Evolutionary conservation across 92 coral and sea anemone species (phyloP).

Genomic region (Heteractis magnifica): DNA sequence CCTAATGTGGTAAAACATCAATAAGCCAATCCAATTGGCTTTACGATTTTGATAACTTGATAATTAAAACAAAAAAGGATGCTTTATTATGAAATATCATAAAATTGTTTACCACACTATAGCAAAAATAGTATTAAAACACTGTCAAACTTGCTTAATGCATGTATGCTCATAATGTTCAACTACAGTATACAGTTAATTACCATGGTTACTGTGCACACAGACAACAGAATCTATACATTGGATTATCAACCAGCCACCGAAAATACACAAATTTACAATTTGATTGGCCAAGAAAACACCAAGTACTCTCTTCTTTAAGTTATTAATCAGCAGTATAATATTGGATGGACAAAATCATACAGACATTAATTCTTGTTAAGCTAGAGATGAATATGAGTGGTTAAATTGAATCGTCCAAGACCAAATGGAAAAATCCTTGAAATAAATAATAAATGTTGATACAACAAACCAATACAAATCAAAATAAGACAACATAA

Average conservation of each 20-base stretch:
- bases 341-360: neutral
- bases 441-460: neutral
- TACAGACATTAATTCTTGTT: too few relatives aligned
- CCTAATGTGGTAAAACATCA: too few relatives aligned
- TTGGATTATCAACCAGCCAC: neutral
- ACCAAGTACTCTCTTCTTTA: neutral
- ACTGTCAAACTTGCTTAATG: too few relatives aligned
- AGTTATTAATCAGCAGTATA: neutral
- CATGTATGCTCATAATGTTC: too few relatives aligned
- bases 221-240: neutral
- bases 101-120: too few relatives aligned
- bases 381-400: too few relatives aligned
- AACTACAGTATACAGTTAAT: neutral
- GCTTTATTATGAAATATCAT: too few relatives aligned
- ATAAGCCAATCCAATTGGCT: too few relatives aligned
- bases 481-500: neutral
- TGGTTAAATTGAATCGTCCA: neutral
- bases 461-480: neutral
- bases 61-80: too few relatives aligned
- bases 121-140: too few relatives aligned
- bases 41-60: too few relatives aligned
- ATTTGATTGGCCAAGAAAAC: neutral
- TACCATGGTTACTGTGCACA: neutral
- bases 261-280: neutral
- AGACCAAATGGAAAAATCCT: neutral